Percentiles rank a stretch among this genome's conserved stretches.
Conservation (phyloP, 53 echinoderm and acorn worm species). For the Holothuria scabra region DNA sequence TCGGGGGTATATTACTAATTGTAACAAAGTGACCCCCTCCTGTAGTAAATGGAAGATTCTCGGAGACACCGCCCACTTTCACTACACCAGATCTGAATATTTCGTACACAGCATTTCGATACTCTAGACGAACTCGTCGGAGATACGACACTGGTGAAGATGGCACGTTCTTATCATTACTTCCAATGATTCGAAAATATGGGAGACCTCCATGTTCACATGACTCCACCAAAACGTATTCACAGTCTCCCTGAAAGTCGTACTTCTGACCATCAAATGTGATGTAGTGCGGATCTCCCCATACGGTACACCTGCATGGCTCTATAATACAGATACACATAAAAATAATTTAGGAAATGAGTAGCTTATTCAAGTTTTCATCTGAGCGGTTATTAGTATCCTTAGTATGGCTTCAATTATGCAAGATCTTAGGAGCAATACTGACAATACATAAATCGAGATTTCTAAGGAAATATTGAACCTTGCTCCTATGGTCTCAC, state of each 20-base stretch:
- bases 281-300: conserved; percentile 8
- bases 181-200: conserved; percentile 3
- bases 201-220: conserved; percentile 4
- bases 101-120: not conserved
- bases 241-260: conserved; percentile 13
- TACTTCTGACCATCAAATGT: not conserved
- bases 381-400: too few relatives aligned
- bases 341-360: too few relatives aligned
- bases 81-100: not conserved
- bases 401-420: too few relatives aligned
- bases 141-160: conserved; percentile 25
- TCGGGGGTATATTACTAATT: not conserved
- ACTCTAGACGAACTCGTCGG: not conserved
- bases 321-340: not conserved
- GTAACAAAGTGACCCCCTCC: not conserved
- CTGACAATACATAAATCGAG: too few relatives aligned
- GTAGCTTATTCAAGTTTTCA: too few relatives aligned
- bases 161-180: not conserved
- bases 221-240: not conserved
- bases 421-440: too few relatives aligned
- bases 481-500: too few relatives aligned
- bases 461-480: too few relatives aligned
- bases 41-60: not conserved
- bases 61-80: not conserved
- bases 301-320: not conserved